Percentiles rank a stretch among this genome's conserved stretches.
Conservation (phyloP, 2,888 invertebrate species). For the Mythimna ferrago region DNA sequence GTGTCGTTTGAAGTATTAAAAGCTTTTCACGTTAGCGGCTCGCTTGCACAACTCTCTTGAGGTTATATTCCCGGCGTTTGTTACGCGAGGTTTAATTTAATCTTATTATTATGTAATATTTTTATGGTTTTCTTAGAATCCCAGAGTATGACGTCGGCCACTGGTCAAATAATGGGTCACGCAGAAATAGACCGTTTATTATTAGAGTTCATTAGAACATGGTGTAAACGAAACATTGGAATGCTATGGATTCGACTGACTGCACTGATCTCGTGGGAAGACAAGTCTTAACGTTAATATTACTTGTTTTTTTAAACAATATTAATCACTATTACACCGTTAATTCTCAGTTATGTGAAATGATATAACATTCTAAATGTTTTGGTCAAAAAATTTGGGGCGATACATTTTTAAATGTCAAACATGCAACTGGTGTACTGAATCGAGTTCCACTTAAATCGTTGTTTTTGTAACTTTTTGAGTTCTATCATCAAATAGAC, state of each 20-base stretch:
- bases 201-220: constrained; percentile 83
- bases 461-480: constrained; percentile 55
- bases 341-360: constrained; percentile 29
- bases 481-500: constrained; percentile 52
- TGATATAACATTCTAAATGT: constrained; percentile 53
- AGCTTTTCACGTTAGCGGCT: constrained; percentile 77
- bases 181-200: constrained; percentile 83
- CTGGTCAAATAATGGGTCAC: constrained; percentile 84
- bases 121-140: constrained; percentile 81
- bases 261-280: constrained; percentile 17
- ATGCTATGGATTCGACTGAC: constrained; percentile 69
- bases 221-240: constrained; percentile 71
- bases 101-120: constrained; percentile 82
- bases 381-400: constrained; percentile 48
- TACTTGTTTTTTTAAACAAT: constrained; percentile 28
- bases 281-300: neutral
- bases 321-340: constrained; percentile 26
- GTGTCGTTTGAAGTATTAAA: constrained; percentile 77
- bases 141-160: constrained; percentile 73
- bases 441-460: constrained; percentile 50
- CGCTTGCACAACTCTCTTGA: constrained; percentile 76
- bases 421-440: constrained; percentile 37
- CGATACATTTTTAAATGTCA: constrained; percentile 58
- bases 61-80: constrained; percentile 67
- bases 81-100: constrained; percentile 69